Base-by-base conservation (phyloP, 2,797 vertebrate species). In the Oreonectes daqikongensis region DNA sequence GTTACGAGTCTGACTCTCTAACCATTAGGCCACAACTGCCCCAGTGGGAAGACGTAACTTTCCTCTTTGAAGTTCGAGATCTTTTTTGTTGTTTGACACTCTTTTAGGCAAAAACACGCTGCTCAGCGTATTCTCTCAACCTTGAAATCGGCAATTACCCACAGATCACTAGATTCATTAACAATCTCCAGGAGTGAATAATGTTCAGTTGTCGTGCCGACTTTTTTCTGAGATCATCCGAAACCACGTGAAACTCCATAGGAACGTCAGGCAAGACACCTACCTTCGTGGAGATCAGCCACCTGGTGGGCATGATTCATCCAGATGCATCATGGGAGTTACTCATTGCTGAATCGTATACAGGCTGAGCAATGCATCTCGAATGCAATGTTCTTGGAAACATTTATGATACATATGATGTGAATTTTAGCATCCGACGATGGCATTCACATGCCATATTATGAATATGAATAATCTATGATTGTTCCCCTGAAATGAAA, bases 141-240 rank as follows among this genome's bases (percentile, higher is more conserved):
- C 72, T 48, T 71, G 72, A 73, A 71, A 20, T 50, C 4, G 77
- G 79, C 65, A 85, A 74, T 83, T 83, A 83, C 69, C 64, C n/a
- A 59, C 35, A 50, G 55, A 70, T 71, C 55, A 44, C 32, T 67
- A 75, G 79, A 76, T 82, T 84, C 84, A 87, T 85, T 83, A 85
- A 59, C 52, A 52, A 57, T 71, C 68, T 79, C 52, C 53, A 50
- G 63, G 59, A 64, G 75, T 83, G 79, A 82, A 81, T 75, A 74
- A 83, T 81, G 79, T 53, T 5, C 22, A 79, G 24, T 66, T 26
- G 61, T 48, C 69, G 53, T 52, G 61, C 69, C 18, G 11, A 46
- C 74, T 70, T 69, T 75, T n/a, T 63, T 72, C 38, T 6, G 59
- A 82, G 80, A 82, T 75, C 57, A 30, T 67, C 9, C 3, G 46